Conservation (phyloP, 2,888 invertebrate genomes). For the Oscheius sp. region DNA sequence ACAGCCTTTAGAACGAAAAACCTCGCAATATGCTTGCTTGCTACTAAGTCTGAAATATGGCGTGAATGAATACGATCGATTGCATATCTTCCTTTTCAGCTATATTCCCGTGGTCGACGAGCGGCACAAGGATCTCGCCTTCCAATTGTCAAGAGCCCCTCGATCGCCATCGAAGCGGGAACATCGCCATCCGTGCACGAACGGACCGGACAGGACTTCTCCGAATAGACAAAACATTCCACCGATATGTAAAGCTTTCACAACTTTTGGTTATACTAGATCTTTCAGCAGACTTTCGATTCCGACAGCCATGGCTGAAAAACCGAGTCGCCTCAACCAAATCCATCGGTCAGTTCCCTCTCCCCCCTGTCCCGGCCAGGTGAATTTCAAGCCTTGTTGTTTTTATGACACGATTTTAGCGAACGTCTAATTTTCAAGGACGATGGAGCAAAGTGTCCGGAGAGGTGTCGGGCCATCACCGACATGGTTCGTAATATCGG, state of each 20-base stretch:
- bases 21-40: too few species aligned
- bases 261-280: not conserved
- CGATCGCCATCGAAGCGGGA: not conserved
- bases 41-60: too few species aligned
- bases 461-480: conserved; percentile 4
- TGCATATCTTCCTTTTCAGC: not conserved
- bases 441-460: conserved; percentile 15
- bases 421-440: conserved; percentile 8
- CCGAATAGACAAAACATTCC: too few species aligned
- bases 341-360: conserved; percentile 17
- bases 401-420: not conserved
- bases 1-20: too few species aligned
- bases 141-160: not conserved
- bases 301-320: conserved; percentile 15
- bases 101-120: not conserved
- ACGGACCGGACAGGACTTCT: not conserved
- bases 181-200: not conserved
- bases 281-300: conserved; percentile 1
- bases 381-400: not conserved
- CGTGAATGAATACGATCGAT: too few species aligned
- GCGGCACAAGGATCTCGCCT: conserved; percentile 6
- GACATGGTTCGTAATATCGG: conserved; percentile 23
- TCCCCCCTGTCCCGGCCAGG: not conserved
- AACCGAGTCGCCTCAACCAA: conserved; percentile 22
- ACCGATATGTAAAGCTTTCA: too few species aligned